Evolutionary conservation across 2,113 vertebrate species (phyloP).

Genomic region (Tauraco erythrolophus): DNA sequence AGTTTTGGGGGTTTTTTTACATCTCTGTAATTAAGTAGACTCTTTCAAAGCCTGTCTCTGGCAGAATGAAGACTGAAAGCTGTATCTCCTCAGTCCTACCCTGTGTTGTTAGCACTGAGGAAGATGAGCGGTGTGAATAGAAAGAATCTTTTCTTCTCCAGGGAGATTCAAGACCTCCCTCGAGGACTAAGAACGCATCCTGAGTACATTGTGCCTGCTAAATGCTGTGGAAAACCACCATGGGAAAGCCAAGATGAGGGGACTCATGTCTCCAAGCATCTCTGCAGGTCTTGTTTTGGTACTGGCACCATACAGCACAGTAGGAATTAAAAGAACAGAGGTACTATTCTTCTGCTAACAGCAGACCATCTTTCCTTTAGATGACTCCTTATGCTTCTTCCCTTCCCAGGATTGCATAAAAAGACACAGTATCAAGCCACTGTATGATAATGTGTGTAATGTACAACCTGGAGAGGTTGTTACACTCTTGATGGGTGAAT

Average conservation of each 20-base stretch:
- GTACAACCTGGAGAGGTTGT: background rate
- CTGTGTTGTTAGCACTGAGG: background rate
- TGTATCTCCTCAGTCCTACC: background rate
- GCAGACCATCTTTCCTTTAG: background rate
- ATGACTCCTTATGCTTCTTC: background rate
- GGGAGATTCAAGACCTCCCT: background rate
- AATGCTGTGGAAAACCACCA: background rate
- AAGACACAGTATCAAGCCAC: background rate
- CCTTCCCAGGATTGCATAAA: background rate
- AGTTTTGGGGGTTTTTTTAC: background rate
- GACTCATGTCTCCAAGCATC: background rate
- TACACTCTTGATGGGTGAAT: background rate
- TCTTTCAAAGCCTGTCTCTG: background rate
- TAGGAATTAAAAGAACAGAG: background rate
- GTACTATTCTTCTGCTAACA: background rate
- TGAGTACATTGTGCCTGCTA: background rate
- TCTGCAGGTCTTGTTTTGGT: background rate
- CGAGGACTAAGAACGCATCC: background rate
- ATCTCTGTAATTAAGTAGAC: background rate
- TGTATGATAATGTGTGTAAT: background rate
- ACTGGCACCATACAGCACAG: background rate
- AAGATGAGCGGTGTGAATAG: background rate
- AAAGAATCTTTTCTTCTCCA: background rate
- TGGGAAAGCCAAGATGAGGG: background rate
- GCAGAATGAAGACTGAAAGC: background rate